Evolutionary conservation across 1,140 invertebrate genomes (phyloP).

Genomic region (Megalopta genalis): DNA sequence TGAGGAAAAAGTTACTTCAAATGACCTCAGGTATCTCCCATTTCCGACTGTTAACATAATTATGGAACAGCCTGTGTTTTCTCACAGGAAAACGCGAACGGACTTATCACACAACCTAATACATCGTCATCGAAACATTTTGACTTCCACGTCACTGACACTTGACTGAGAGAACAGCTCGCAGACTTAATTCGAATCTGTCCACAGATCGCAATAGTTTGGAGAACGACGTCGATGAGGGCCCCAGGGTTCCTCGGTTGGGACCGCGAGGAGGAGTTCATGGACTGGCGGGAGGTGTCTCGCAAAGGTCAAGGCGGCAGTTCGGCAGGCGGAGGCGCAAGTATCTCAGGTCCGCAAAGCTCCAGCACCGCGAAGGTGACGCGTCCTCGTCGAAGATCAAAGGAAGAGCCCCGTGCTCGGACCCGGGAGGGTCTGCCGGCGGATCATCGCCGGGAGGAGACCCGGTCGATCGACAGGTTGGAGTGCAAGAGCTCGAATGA

Average conservation of each 20-base stretch:
- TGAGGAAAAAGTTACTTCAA: no score
- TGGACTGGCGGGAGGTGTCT: constrained; percentile 76
- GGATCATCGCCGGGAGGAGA: constrained; percentile 59
- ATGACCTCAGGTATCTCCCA: no score
- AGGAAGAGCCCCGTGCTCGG: constrained; percentile 65
- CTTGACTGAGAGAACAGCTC: background rate
- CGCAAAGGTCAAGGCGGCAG: constrained; percentile 51
- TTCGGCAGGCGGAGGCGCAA: constrained; percentile 8
- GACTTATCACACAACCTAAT: no score
- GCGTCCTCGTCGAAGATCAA: constrained; percentile 69
- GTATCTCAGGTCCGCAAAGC: constrained; percentile 34
- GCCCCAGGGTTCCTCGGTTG: constrained; percentile 77
- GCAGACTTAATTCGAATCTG: background rate
- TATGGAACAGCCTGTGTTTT: no score
- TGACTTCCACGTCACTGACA: no score
- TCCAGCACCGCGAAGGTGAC: constrained; percentile 26
- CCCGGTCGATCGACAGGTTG: constrained; percentile 70
- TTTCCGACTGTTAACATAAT: no score
- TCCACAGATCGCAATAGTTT: constrained; percentile 77
- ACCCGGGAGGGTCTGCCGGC: constrained; percentile 47
- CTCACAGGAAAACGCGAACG: no score
- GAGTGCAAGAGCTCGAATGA: constrained; percentile 48
- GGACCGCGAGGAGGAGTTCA: constrained; percentile 78
- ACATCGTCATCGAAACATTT: no score
- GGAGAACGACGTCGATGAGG: constrained; percentile 78